Evolutionary conservation across 2,797 vertebrate species (phyloP).

Genomic region (Telmatherina bonti): DNA sequence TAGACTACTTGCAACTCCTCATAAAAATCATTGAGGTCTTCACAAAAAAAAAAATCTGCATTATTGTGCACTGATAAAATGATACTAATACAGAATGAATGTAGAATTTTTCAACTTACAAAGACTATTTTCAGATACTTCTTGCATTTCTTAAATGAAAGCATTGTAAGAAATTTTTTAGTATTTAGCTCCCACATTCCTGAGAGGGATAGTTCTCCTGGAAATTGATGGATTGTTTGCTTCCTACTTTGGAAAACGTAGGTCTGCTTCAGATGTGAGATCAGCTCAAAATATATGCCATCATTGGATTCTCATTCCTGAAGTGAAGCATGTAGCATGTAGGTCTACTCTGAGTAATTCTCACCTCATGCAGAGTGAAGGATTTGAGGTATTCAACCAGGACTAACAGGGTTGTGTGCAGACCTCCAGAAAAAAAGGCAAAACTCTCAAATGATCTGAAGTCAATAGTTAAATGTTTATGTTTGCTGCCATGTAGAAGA

Average conservation of each 20-base stretch:
- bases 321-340: too few species aligned
- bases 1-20: not conserved
- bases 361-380: not conserved
- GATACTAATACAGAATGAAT: not conserved
- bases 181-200: too few species aligned
- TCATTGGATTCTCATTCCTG: not conserved
- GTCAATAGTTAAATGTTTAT: too few species aligned
- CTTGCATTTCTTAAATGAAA: not conserved
- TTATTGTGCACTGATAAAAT: not conserved
- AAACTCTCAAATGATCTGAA: not conserved
- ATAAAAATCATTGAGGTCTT: not conserved
- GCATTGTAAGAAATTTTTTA: too few species aligned
- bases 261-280: not conserved
- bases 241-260: not conserved
- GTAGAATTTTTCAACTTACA: not conserved
- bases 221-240: too few species aligned
- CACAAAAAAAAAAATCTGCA: not conserved
- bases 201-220: too few species aligned
- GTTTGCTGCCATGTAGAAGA: too few species aligned
- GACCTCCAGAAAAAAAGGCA: not conserved
- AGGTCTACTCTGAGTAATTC: not conserved
- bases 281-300: not conserved
- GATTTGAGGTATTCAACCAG: not conserved
- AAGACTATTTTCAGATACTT: not conserved
- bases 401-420: too few species aligned